Evolutionary conservation across 2,797 vertebrate genomes (phyloP).

Genomic region (Coilia nasus): DNA sequence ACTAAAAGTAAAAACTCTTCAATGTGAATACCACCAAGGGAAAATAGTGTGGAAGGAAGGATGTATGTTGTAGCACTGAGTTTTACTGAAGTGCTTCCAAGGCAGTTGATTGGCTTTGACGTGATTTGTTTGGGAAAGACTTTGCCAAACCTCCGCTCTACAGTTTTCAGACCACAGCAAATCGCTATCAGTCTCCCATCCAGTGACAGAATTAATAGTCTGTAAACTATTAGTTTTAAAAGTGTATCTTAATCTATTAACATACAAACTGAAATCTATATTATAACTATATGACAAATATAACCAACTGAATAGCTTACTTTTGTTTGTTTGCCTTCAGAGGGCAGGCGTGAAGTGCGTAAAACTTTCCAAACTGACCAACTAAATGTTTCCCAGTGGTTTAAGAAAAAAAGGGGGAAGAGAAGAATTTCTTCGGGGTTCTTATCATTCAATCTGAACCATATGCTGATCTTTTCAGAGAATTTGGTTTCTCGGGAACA

Average conservation of each 20-base stretch:
- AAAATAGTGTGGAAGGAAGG: background rate
- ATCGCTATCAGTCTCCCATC: background rate
- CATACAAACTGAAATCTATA: background rate
- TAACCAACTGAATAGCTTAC: background rate
- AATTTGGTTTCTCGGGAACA: background rate
- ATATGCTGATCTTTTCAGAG: conserved; percentile 38
- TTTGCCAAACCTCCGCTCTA: background rate
- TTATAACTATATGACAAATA: background rate
- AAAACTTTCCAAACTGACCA: conserved; percentile 28
- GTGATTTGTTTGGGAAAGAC: conserved; percentile 9
- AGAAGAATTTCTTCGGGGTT: conserved; percentile 36
- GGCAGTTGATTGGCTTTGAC: conserved; percentile 19
- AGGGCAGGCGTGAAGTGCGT: background rate
- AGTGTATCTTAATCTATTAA: background rate
- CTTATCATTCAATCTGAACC: conserved; percentile 50
- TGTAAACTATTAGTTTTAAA: background rate
- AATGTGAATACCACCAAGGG: background rate
- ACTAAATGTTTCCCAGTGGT: conserved; percentile 38
- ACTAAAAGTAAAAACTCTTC: background rate
- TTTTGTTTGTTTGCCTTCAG: background rate
- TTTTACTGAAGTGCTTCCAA: conserved; percentile 8
- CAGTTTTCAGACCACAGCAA: background rate
- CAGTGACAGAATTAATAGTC: background rate
- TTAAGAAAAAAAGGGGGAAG: conserved; percentile 27
- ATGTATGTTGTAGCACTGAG: background rate